Conservation (phyloP, 1,140 invertebrate species). For the Marisa cornuarietis region DNA sequence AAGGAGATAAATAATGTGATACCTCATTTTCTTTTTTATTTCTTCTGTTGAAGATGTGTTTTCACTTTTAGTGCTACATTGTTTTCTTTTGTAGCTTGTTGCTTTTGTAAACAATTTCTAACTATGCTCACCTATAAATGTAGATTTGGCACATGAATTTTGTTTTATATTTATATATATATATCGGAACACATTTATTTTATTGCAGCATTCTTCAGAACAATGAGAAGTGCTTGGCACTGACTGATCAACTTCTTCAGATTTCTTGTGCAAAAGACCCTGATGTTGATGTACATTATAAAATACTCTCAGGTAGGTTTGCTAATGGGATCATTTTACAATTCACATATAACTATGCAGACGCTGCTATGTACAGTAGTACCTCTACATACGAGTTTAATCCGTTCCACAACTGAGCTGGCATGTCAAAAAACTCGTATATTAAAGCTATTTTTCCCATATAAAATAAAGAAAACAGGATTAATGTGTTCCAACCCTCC, state of each 20-base stretch:
- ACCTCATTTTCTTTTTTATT: not conserved
- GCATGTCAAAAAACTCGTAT: no score
- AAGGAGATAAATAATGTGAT: not conserved
- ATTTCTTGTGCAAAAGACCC: not conserved
- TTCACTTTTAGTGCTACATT: not conserved
- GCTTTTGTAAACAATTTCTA: no score
- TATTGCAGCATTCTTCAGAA: conserved; percentile 1
- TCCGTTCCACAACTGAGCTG: no score
- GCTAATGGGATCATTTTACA: not conserved
- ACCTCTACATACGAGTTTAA: no score
- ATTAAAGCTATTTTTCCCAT: no score
- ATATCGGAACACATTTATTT: no score
- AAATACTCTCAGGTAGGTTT: conserved; percentile 15
- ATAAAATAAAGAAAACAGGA: no score
- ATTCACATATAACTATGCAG: not conserved
- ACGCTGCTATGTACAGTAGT: not conserved
- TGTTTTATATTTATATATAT: no score
- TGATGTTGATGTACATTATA: not conserved
- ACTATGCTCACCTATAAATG: no score
- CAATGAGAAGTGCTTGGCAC: not conserved
- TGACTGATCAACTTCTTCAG: conserved; percentile 9
- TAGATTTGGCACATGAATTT: no score
- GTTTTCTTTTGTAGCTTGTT: not conserved
- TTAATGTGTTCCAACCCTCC: no score
- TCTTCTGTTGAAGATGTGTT: not conserved